Evolutionary conservation across 2,113 vertebrate species (phyloP), one percentile per base, ranked within the genome.

Genomic region (Grammomys surdaster): DNA sequence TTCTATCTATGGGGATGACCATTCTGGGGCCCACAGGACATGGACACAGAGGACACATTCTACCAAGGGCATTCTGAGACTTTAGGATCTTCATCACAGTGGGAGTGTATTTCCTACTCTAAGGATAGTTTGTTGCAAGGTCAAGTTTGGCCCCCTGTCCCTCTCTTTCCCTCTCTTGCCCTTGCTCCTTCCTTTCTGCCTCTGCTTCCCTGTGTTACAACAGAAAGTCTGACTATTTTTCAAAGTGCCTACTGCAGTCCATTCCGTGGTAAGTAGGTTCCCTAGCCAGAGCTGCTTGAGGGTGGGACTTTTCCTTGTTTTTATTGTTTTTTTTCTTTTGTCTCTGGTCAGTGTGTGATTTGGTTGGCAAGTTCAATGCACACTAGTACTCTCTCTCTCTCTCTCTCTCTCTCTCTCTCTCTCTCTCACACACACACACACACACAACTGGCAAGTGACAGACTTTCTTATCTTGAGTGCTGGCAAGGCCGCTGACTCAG

Each of bases 401-500:
- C 75, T 31, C 46, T 7, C 17, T n/a, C 56, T 17, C 17, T 6
- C 56, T 6, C 56, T 10, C 31, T 9, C 24, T 16, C 81, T 16
- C 22, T 22, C n/a, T 12, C 40, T 4, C 46, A 67, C 65, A 67
- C 65, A 67, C 65, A 69, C 31, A 69, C 65, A 13, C 56, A 20
- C 19, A 20, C 70, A 40, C 19, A 20, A 19, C 89, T 97, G 95
- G 93, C 95, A 97, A 97, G 98, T 98, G 95, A 85, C 92, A 98
- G 92, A 95, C 96, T 97, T 95, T 96, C 96, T 98, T 98, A 97
- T 97, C 98, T 98, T 94, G 85, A 98, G 93, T 97, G 95, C 97
- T 98, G 97, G 97, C 98, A 98, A 98, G 94, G 97, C 87, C 95
- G 94, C 90, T 92, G 92, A 97, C 98, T 98, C 97, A 95, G 76